Percentiles rank a stretch among this genome's conserved stretches.
Evolutionary conservation across 2,113 vertebrate genomes (phyloP).

Genomic region (Rhea pennata): DNA sequence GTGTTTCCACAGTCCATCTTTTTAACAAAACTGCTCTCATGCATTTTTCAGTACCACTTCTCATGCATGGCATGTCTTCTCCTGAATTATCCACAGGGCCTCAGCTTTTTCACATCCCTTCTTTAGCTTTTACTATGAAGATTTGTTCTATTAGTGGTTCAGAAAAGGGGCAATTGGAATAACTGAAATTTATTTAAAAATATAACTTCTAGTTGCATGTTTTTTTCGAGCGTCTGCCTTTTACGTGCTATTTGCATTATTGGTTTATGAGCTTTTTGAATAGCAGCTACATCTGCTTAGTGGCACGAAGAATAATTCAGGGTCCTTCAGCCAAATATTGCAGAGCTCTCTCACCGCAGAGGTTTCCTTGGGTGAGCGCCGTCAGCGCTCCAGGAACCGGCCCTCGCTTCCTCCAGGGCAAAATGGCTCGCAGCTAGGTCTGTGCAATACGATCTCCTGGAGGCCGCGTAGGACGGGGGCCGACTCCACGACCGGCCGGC

Average conservation of each 20-base stretch:
- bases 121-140: neutral
- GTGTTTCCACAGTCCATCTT: neutral
- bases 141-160: constrained; percentile 13
- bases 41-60: constrained; percentile 14
- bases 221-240: neutral
- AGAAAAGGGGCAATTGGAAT: neutral
- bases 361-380: neutral
- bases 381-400: neutral
- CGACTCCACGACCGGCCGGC: neutral
- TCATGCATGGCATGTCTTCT: neutral
- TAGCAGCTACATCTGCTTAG: neutral
- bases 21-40: neutral
- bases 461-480: neutral
- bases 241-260: neutral
- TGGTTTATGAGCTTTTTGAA: constrained; percentile 2
- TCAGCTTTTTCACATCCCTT: neutral
- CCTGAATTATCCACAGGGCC: constrained; percentile 5
- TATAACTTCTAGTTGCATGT: neutral
- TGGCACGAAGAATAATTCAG: neutral
- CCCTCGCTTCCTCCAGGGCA: rapidly evolving
- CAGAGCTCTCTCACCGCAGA: neutral
- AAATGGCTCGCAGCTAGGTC: neutral
- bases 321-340: neutral
- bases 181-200: constrained; percentile 12
- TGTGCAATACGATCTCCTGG: neutral